Percentiles rank a stretch among this genome's conserved stretches.
phyloP scores from a whole-genome alignment of 2,888 invertebrate species.

The Leucoptera coffeella region DNA sequence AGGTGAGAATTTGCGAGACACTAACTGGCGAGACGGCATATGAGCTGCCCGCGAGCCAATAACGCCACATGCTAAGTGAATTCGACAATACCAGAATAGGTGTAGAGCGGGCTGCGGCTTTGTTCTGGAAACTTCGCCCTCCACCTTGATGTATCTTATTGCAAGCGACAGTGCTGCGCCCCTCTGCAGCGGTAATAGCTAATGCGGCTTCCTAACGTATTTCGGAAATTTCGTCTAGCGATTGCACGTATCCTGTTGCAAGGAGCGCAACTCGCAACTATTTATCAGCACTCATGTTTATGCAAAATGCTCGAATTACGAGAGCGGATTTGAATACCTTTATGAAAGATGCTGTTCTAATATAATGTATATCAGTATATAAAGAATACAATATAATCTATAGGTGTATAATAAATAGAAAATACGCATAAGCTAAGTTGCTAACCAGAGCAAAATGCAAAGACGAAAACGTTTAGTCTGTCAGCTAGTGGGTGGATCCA shows the following conservation, averaged over 20 bases:
- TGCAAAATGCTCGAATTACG: too few relatives aligned
- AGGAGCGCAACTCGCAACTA: slow-evolving; percentile 1
- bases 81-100: slow-evolving; percentile 35
- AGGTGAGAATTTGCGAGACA: slow-evolving; percentile 53
- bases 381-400: too few relatives aligned
- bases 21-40: slow-evolving; percentile 31
- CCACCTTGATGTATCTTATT: slow-evolving; percentile 35
- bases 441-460: too few relatives aligned
- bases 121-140: slow-evolving; percentile 34
- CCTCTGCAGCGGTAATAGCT: slow-evolving; percentile 9
- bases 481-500: too few relatives aligned
- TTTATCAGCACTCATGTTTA: too few relatives aligned
- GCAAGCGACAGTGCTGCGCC: slow-evolving; percentile 19
- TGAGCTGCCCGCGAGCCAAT: slow-evolving; percentile 35
- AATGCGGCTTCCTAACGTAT: slow-evolving; percentile 4
- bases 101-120: slow-evolving; percentile 24
- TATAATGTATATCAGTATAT: too few relatives aligned
- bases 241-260: slow-evolving; percentile 4
- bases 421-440: too few relatives aligned
- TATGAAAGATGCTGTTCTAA: too few relatives aligned
- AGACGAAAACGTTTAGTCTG: too few relatives aligned
- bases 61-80: slow-evolving; percentile 34
- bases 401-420: too few relatives aligned
- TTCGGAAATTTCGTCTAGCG: slow-evolving; percentile 4
- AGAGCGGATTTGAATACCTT: too few relatives aligned